Base-by-base conservation (phyloP, 2,113 vertebrate species). In the Bombycilla garrulus region DNA sequence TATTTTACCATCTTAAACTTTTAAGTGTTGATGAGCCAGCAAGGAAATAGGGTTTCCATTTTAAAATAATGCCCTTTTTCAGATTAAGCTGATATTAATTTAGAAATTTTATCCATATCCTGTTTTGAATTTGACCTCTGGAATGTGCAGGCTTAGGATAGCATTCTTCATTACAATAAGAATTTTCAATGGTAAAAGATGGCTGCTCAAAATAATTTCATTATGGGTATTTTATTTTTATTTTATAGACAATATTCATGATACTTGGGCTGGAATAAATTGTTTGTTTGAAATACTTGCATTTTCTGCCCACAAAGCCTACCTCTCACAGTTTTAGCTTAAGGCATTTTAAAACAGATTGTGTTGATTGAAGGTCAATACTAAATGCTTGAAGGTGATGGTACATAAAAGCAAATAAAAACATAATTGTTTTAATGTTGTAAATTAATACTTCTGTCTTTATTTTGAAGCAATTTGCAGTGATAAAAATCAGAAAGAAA, bases 1-100 rank as follows among this genome's bases (percentile, higher is more conserved):
- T 31, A 74, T 92, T 92, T 91, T 88, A 44, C 29, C 51, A 83
- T 47, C 35, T 90, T 91, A 97, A 96, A 45, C 5, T 88, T 95
- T 92, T 64, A 78, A 51, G n/a, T 54, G 36, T 72, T 85, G 76
- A 60, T 89, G 42, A 88, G 29, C 67, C 7, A 77, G 72, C 5
- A 85, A 85, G 28, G 62, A 88, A 84, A 86, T 9, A 48, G 2
- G 10, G 57, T 78, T 93, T 78, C n/a, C 78, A 7, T 82, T 85
- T 87, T 45, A 42, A 88, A 79, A 92, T 71, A 26, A 58, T 48
- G 25, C 31, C 19, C 15, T 51, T 67, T 90, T 86, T 48, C 35
- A 64, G 21, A 29, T 77, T 13, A 84, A 71, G 64, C 16, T 82
- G 12, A 61, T 53, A 57, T 31, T 57, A 53, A 51, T 93, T 42